These are phyloP conservation scores for Cyphomyrmex costatus DNA, from an alignment of 1,140 invertebrate species.

Conservation along the genomic window DNA sequence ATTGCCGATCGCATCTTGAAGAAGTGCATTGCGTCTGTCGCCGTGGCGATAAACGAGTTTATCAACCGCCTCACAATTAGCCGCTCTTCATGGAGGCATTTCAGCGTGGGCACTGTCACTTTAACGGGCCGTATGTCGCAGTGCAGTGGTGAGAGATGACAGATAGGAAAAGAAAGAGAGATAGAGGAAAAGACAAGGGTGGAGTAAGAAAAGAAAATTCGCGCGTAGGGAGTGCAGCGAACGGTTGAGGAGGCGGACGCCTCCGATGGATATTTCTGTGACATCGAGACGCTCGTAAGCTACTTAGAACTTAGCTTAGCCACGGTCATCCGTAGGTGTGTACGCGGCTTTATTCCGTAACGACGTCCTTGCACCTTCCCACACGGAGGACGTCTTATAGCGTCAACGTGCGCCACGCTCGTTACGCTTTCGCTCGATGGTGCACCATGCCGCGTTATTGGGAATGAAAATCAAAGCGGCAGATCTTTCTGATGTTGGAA, in stretches of 20 bases:
- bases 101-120: slow-evolving; percentile 45
- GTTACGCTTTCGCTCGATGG: slow-evolving; percentile 73
- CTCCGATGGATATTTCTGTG: slow-evolving; percentile 64
- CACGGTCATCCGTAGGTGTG: slow-evolving; percentile 60
- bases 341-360: slow-evolving; percentile 68
- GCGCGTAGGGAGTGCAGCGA: slow-evolving; percentile 9
- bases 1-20: slow-evolving; percentile 19
- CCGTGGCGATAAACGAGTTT: slow-evolving; percentile 56
- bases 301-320: slow-evolving; percentile 67
- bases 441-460: slow-evolving; percentile 55
- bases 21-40: slow-evolving; percentile 35
- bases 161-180: background rate
- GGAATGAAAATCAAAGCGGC: slow-evolving; percentile 26
- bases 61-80: slow-evolving; percentile 56
- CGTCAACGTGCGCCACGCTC: slow-evolving; percentile 66
- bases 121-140: slow-evolving; percentile 2
- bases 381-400: slow-evolving; percentile 79
- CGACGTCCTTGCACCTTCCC: slow-evolving; percentile 77
- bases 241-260: slow-evolving; percentile 13
- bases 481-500: slow-evolving; percentile 8
- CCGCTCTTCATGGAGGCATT: slow-evolving; percentile 56
- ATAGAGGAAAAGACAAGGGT: background rate
- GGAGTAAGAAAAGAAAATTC: slow-evolving; percentile 34
- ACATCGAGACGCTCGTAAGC: slow-evolving; percentile 70
- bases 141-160: slow-evolving; percentile 32